Conservation (phyloP, 2,113 vertebrate species). For the Oryzias javanicus region DNA sequence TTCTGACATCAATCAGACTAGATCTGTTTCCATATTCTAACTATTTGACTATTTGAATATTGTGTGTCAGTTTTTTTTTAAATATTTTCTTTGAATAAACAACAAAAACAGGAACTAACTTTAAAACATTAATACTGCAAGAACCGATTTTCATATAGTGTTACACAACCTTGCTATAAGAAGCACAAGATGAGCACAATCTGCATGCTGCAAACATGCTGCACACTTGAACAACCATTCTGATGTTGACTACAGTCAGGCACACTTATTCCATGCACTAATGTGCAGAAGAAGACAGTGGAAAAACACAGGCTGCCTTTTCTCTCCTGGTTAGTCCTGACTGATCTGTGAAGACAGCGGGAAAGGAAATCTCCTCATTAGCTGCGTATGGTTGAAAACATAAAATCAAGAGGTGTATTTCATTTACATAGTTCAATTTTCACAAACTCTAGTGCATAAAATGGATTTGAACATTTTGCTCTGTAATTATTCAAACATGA, state of each 20-base stretch:
- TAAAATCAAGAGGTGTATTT: too few species aligned
- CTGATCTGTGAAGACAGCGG: slow-evolving; percentile 60
- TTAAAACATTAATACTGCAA: too few species aligned
- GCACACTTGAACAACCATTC: slow-evolving; percentile 20
- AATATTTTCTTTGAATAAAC: too few species aligned
- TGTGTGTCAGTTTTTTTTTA: too few species aligned
- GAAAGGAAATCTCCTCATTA: slow-evolving; percentile 37
- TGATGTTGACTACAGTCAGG: slow-evolving; percentile 23
- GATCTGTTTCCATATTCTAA: too few species aligned
- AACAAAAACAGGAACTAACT: too few species aligned
- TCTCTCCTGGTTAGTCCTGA: slow-evolving; percentile 43
- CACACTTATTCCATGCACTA: slow-evolving; percentile 42
- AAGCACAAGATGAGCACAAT: slow-evolving; percentile 9
- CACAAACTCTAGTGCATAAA: too few species aligned
- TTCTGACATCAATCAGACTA: too few species aligned
- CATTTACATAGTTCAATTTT: too few species aligned
- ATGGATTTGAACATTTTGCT: slow-evolving; percentile 15
- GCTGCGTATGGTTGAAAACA: slow-evolving; percentile 9
- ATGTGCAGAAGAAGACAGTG: slow-evolving; percentile 53
- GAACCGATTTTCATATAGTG: background rate
- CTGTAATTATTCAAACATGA: slow-evolving; percentile 29
- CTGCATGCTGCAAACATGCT: background rate
- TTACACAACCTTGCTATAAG: slow-evolving; percentile 4
- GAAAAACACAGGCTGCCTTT: slow-evolving; percentile 45
- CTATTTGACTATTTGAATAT: too few species aligned